phyloP scores from a whole-genome alignment of 2,797 vertebrate species.

The Macropodus opercularis region DNA sequence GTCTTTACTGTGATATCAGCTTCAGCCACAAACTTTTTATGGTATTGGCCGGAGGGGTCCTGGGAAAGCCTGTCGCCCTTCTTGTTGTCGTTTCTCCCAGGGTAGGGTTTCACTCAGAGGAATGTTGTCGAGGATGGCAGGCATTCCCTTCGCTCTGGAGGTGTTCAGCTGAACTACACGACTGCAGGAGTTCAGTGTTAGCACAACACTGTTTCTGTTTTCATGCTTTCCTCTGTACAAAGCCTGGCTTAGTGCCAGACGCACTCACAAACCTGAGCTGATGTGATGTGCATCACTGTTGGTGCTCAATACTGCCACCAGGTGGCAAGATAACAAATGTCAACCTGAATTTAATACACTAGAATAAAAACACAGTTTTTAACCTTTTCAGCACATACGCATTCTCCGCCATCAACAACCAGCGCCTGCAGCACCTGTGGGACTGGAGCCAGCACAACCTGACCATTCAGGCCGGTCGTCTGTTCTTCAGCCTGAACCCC shows the following conservation, averaged over 20 bases:
- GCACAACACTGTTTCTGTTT: conserved; percentile 33
- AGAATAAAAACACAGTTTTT: neutral
- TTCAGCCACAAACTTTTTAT: conserved; percentile 40
- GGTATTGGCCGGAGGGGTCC: conserved; percentile 70
- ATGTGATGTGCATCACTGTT: neutral
- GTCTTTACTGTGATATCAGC: conserved; percentile 47
- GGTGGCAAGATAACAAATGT: too few relatives aligned
- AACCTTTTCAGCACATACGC: conserved; percentile 86
- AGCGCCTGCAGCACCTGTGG: conserved; percentile 95
- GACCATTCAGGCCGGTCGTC: conserved; percentile 90
- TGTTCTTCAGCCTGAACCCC: conserved; percentile 95
- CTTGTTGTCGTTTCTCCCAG: conserved; percentile 71
- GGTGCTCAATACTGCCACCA: conserved; percentile 37
- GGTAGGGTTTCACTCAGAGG: conserved; percentile 79
- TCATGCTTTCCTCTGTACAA: conserved; percentile 28
- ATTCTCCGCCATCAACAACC: conserved; percentile 95
- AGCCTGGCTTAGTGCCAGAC: conserved; percentile 21
- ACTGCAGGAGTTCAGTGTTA: conserved; percentile 21
- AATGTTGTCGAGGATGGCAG: conserved; percentile 72
- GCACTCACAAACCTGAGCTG: conserved; percentile 21
- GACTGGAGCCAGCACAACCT: conserved; percentile 97
- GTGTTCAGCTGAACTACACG: conserved; percentile 46
- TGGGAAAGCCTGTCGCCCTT: conserved; percentile 79
- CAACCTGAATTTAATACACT: too few relatives aligned
- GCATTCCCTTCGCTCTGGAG: conserved; percentile 71